phyloP scores from a whole-genome alignment of 1,140 invertebrate genomes.

The Heliconius hewitsoni region DNA sequence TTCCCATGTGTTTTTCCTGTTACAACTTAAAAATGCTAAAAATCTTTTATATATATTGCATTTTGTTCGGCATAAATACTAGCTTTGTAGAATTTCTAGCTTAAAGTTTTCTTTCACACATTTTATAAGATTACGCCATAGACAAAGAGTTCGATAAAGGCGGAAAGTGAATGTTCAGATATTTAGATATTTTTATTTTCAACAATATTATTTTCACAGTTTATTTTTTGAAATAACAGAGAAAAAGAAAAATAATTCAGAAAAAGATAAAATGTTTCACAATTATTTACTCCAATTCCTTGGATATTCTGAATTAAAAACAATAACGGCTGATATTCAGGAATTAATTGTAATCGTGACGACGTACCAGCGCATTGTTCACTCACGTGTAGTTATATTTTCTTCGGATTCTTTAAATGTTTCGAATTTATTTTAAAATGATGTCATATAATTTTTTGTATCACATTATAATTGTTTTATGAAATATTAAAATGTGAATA shows the following conservation, averaged over 20 bases:
- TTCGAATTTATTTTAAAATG: background rate
- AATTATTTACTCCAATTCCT: background rate
- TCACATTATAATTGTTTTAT: too few species aligned
- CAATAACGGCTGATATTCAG: slow-evolving; percentile 6
- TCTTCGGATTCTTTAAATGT: background rate
- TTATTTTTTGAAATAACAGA: background rate
- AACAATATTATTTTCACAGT: background rate
- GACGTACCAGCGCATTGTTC: slow-evolving; percentile 3
- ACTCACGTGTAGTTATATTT: slow-evolving; percentile 14
- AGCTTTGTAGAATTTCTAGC: too few species aligned
- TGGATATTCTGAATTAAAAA: background rate
- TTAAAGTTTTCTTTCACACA: too few species aligned
- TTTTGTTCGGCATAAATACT: too few species aligned
- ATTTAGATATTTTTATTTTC: background rate
- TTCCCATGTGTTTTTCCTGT: too few species aligned
- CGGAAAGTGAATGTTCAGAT: too few species aligned
- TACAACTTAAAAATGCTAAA: too few species aligned
- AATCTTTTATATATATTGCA: too few species aligned
- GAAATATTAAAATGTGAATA: too few species aligned
- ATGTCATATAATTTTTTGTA: too few species aligned
- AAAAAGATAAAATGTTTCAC: background rate
- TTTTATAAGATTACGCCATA: too few species aligned
- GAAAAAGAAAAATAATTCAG: background rate
- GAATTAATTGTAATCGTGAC: slow-evolving; percentile 18
- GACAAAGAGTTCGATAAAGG: too few species aligned